Evolutionary conservation across 1,140 invertebrate genomes (phyloP).

Genomic region (Mizuhopecten yessoensis): DNA sequence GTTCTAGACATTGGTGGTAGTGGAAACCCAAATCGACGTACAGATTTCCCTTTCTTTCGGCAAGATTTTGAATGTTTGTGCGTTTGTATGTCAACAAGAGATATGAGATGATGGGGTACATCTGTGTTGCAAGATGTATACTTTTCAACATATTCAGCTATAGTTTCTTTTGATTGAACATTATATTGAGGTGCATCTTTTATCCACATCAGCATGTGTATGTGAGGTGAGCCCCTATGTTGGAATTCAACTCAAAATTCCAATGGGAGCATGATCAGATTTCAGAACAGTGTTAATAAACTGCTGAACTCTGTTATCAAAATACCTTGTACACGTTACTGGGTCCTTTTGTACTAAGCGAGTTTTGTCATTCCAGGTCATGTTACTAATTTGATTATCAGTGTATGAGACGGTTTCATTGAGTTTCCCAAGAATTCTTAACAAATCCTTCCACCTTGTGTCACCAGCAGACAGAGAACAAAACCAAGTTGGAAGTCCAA

Average conservation of each 20-base stretch:
- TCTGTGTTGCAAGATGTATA: conserved; percentile 45
- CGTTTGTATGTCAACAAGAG: conserved; percentile 44
- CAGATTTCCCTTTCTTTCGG: conserved; percentile 52
- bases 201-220: conserved; percentile 82
- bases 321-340: no score
- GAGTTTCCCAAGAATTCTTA: conserved; percentile 47
- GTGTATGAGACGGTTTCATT: background rate
- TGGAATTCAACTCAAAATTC: no score
- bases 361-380: background rate
- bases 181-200: conserved; percentile 74
- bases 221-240: conserved; percentile 79
- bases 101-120: background rate
- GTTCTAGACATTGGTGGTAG: conserved; percentile 59
- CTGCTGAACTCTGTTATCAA: no score
- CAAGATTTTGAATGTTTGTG: conserved; percentile 66
- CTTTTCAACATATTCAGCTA: conserved; percentile 59
- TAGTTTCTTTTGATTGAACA: conserved; percentile 31
- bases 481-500: conserved; percentile 54
- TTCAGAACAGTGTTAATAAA: no score
- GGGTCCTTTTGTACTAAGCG: no score
- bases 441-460: conserved; percentile 57
- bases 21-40: conserved; percentile 67
- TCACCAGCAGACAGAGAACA: conserved; percentile 53
- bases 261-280: no score
- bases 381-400: background rate